Evolutionary conservation across 2,888 invertebrate species (phyloP), one percentile per base, ranked within the genome.

Genomic region (Chymomyza fuscimana): DNA sequence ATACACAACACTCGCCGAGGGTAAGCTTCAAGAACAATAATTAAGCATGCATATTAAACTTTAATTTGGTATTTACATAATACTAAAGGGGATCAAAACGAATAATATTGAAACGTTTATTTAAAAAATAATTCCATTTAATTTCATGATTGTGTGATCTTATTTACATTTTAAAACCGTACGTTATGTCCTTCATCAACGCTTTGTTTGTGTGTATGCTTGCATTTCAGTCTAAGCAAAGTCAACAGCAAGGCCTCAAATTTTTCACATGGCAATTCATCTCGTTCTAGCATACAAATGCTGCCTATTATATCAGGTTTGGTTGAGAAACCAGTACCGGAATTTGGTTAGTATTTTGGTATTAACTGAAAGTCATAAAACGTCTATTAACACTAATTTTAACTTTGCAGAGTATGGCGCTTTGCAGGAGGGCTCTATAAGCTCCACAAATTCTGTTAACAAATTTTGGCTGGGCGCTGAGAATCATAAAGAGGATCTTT

Each of bases 401-500:
- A 16, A 19, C 10, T 12, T 29, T 12, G 4, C 64, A 95, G 96
- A 95, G 89, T 96, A 96, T 83, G 96, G 96, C 2, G 94, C 96
- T 0, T 90, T 96, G 63, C 94, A 94, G 73, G 96, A 96, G 76
- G 96, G 96, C 0, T 96, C 96, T 0, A 94, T 96, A 84, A 94
- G 94, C 50, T 93, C 93, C 0, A 91, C 90, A 2, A 92, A 91
- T 75, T 92, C 92, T 0, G 85, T 92, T 2, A 91, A 92, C 66
- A 91, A 90, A 70, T 90, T 90, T 68, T 91, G 91, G 90, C 70
- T 89, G 19, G 90, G 89, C 4, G 76, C 88, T 7, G 91, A 94
- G 56, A 94, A 94, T 82, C 94, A 94, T 19, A 94, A 95, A n/a
- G 97, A 97, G 89, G 98, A 98, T 92, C 93, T 98, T 58, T 98